Evolutionary conservation across 2,113 vertebrate genomes (phyloP).

Genomic region (Poicephalus meyeri): DNA sequence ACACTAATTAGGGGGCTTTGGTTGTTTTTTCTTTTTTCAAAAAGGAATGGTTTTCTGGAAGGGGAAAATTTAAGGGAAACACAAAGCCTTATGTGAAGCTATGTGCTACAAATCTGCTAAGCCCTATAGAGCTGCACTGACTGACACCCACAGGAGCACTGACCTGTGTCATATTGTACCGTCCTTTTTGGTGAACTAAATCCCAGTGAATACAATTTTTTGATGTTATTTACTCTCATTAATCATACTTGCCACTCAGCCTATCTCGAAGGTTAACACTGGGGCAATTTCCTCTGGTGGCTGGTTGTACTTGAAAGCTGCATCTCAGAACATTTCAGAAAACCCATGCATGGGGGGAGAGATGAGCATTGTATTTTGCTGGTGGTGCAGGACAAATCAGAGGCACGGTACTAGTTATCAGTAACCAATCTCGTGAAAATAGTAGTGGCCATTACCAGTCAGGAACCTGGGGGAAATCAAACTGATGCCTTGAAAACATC

Average conservation of each 20-base stretch:
- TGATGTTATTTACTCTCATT: slow-evolving; percentile 25
- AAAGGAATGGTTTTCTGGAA: neutral
- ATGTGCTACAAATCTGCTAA: neutral
- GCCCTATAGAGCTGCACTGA: neutral
- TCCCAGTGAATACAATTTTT: neutral
- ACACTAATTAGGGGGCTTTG: too few relatives aligned
- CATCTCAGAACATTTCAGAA: neutral
- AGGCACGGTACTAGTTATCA: neutral
- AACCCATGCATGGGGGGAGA: neutral
- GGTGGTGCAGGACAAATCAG: neutral
- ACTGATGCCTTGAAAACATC: neutral
- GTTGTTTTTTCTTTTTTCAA: too few relatives aligned
- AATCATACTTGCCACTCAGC: neutral
- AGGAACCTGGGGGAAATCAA: neutral
- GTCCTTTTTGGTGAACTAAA: neutral
- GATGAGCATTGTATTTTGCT: neutral
- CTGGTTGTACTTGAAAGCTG: neutral
- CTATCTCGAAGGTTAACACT: neutral
- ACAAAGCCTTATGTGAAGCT: neutral
- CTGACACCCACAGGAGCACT: neutral
- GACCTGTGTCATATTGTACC: neutral
- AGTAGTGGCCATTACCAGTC: neutral
- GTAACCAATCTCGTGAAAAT: neutral
- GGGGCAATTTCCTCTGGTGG: neutral
- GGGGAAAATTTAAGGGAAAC: neutral